Base-by-base conservation (phyloP, 2,113 vertebrate species). In the Oryzias curvinotus region DNA sequence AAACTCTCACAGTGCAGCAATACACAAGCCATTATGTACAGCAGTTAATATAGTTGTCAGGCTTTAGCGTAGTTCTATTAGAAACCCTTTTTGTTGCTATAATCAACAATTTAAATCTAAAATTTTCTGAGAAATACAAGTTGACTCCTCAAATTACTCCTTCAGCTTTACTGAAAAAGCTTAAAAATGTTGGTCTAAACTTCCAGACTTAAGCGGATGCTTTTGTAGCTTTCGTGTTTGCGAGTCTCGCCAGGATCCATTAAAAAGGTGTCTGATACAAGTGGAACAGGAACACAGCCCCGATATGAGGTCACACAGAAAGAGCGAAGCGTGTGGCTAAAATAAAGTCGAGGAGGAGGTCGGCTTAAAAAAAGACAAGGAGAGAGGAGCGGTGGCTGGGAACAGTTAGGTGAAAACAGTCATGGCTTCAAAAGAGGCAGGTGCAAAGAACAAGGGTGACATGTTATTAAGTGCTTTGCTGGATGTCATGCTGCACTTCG, bases 391-490 rank as follows among this genome's bases (percentile, higher is more conserved):
- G n/a, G n/a, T 26, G 65, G 25, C 19, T 61, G 57, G 26, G 52
- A 48, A 26, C 25, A 57, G 14, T 25, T 52, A 48, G 51, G 21
- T 7, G 52, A 51, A 36, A 36, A 51, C 13, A 4, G 57, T 30
- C 52, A 62, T 52, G 52, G 65, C 73, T 58, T 48, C 64, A 76
- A 74, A 42, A 59, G 65, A 71, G 66, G 42, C 26, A 68, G 62
- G 65, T 71, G 58, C 57, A 41, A 60, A 51, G 8, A 78, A 71
- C 30, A 62, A 43, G 55, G 74, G 51, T 66, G 78, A 75, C 71
- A 52, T 63, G 15, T 57, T 72, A 69, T 72, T 65, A 74, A 77
- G 77, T 79, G 75, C 60, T 77, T 76, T 78, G 57, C 63, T 67
- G 62, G 76, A 76, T 65, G 71, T 78, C 57, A 68, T 70, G 77